These are phyloP conservation scores for Odontomachus brunneus DNA, from an alignment of 1,140 invertebrate genomes.

Conservation along the genomic window DNA sequence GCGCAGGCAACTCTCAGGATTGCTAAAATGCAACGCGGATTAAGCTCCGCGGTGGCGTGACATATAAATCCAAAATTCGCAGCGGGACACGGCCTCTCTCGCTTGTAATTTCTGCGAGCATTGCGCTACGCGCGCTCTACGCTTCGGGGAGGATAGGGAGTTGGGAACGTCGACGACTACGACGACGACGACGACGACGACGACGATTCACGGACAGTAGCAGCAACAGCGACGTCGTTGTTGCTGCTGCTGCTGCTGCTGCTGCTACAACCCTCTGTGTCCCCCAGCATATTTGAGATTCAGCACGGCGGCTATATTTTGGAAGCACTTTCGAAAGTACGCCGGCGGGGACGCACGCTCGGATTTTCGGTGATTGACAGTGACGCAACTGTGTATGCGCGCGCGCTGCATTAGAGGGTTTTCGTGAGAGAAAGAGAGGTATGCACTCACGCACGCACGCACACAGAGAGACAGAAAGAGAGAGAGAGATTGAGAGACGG, in stretches of 20 bases:
- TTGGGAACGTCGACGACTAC: constrained; percentile 10
- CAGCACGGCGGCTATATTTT: constrained; percentile 49
- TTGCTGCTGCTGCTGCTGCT: constrained; percentile 14
- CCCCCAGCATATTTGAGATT: constrained; percentile 42
- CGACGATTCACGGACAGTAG: no score
- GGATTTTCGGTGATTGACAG: constrained; percentile 52
- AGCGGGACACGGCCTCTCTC: constrained; percentile 40
- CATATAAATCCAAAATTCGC: constrained; percentile 60
- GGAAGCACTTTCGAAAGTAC: constrained; percentile 60
- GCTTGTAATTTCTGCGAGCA: constrained; percentile 54
- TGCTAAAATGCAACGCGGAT: constrained; percentile 49
- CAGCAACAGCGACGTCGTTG: no score
- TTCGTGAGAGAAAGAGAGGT: constrained; percentile 22
- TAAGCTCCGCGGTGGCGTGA: constrained; percentile 54
- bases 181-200: no score
- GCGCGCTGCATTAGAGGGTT: constrained; percentile 22
- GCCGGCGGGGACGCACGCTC: constrained; percentile 14
- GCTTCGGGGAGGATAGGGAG: constrained; percentile 26
- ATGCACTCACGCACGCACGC: no score
- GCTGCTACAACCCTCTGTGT: neutral
- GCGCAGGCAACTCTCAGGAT: constrained; percentile 23
- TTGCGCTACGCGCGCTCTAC: neutral
- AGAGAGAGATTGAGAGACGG: constrained; percentile 25
- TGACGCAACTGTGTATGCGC: constrained; percentile 35
- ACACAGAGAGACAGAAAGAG: neutral